Percentiles rank a stretch among this genome's conserved stretches.
Conservation (phyloP, 2,888 invertebrate species). For the Dolichomitus sp. region DNA sequence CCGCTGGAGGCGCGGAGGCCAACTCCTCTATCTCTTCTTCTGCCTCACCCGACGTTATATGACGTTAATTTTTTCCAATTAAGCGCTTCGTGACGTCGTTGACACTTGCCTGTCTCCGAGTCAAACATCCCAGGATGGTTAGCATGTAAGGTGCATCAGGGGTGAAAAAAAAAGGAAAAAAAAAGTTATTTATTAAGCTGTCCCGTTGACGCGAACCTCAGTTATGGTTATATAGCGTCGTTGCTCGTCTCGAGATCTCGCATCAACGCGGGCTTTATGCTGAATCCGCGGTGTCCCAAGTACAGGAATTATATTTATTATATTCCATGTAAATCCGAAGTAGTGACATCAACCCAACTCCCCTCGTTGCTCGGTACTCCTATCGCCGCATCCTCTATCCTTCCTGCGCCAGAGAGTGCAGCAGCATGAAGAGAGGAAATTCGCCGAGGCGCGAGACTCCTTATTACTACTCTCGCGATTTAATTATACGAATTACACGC, state of each 20-base stretch:
- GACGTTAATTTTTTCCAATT: constrained; percentile 82
- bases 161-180: constrained; percentile 8
- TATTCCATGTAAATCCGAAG: constrained; percentile 40
- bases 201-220: constrained; percentile 33
- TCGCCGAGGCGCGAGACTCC: constrained; percentile 53
- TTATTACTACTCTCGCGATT: constrained; percentile 57
- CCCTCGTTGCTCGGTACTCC: not conserved
- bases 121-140: not conserved
- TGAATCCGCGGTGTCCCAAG: constrained; percentile 19
- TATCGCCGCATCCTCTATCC: constrained; percentile 21
- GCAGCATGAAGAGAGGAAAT: not conserved
- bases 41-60: constrained; percentile 16
- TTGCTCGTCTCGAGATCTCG: constrained; percentile 53
- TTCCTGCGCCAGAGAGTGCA: constrained; percentile 10
- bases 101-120: constrained; percentile 42
- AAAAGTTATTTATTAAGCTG: constrained; percentile 63
- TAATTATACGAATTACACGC: constrained; percentile 67
- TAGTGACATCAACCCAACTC: constrained; percentile 18
- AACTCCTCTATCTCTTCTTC: constrained; percentile 24
- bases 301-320: constrained; percentile 61
- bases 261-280: constrained; percentile 33
- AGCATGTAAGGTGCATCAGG: constrained; percentile 44
- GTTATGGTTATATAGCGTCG: not conserved
- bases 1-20: constrained; percentile 42
- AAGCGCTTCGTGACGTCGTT: constrained; percentile 70